Evolutionary conservation across 2,797 vertebrate genomes (phyloP).

Genomic region (Rhinogobio ventralis): DNA sequence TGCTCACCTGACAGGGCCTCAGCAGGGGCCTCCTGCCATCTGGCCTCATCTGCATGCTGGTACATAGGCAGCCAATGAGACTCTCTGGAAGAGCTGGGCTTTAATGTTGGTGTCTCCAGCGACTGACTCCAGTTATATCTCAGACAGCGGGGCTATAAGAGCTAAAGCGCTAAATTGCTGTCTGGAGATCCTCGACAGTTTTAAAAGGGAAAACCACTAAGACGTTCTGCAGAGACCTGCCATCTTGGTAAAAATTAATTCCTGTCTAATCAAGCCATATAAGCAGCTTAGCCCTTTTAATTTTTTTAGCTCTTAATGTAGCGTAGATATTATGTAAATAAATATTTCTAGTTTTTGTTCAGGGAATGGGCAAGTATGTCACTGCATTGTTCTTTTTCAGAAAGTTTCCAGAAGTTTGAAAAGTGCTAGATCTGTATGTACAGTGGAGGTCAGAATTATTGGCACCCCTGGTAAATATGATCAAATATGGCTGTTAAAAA

Average conservation of each 20-base stretch:
- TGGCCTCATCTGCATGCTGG: conserved; percentile 80
- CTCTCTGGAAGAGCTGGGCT: conserved; percentile 62
- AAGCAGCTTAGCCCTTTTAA: conserved; percentile 74
- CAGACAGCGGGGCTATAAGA: conserved; percentile 65
- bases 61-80: conserved; percentile 61
- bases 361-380: conserved; percentile 24
- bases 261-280: conserved; percentile 73
- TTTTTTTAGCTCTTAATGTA: conserved; percentile 55
- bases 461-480: too few relatives aligned
- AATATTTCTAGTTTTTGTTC: conserved; percentile 50
- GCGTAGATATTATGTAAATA: conserved; percentile 23
- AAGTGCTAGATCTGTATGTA: not conserved
- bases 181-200: conserved; percentile 71
- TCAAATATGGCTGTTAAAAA: too few relatives aligned
- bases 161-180: conserved; percentile 76
- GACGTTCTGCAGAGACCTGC: conserved; percentile 69
- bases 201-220: conserved; percentile 64
- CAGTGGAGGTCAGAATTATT: too few relatives aligned
- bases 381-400: conserved; percentile 29
- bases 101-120: conserved; percentile 69
- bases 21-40: conserved; percentile 86
- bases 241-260: conserved; percentile 70
- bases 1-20: conserved; percentile 83
- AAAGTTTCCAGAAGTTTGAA: conserved; percentile 24
- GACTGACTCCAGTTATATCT: conserved; percentile 67